Percentiles rank a stretch among this genome's conserved stretches.
Evolutionary conservation across 2,797 vertebrate genomes (phyloP).

Genomic region (Ctenosaura bakeri): DNA sequence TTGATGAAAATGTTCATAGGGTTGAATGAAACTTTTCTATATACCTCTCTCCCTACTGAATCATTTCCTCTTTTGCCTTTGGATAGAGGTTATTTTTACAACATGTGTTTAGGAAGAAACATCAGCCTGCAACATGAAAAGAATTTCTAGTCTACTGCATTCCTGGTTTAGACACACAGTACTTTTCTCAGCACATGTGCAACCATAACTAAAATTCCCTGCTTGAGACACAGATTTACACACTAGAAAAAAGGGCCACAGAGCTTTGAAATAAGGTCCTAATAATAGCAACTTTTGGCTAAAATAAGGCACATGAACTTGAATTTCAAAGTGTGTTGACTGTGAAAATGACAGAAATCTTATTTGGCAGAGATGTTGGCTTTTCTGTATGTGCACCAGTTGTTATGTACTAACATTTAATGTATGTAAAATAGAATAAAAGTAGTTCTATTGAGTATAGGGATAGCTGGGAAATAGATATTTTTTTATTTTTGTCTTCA

Average conservation of each 20-base stretch:
- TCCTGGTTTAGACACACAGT: neutral
- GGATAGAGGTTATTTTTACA: neutral
- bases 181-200: neutral
- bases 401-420: neutral
- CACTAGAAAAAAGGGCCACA: neutral
- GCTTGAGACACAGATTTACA: too few relatives aligned
- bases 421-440: neutral
- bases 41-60: neutral
- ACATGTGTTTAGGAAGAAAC: neutral
- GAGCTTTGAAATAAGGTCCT: neutral
- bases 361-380: neutral
- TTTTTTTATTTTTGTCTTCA: neutral
- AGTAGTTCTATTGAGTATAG: neutral
- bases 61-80: neutral
- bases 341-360: neutral
- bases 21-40: neutral
- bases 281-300: neutral
- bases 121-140: neutral
- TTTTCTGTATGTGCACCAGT: neutral
- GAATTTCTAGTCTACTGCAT: too few relatives aligned
- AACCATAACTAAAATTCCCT: neutral
- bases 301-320: neutral
- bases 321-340: neutral
- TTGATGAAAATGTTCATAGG: neutral
- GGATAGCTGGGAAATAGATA: neutral